phyloP scores from a whole-genome alignment of 2,888 invertebrate species.

The Eristalis pertinax region DNA sequence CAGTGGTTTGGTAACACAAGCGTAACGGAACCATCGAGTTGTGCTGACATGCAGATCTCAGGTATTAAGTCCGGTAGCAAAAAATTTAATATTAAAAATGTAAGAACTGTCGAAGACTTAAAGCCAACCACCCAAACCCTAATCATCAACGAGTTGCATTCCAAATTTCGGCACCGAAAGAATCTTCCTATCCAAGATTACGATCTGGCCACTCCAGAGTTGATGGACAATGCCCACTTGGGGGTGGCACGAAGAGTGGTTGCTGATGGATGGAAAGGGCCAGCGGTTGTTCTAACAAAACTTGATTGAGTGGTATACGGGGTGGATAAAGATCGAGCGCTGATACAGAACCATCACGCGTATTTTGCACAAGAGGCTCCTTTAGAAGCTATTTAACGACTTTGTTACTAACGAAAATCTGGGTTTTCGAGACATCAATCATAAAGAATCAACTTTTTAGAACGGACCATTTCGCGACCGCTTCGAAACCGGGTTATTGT shows the following conservation, averaged over 20 bases:
- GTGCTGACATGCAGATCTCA: conserved; percentile 48
- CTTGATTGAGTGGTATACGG: conserved; percentile 16
- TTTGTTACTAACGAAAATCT: no score
- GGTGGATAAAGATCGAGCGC: neutral
- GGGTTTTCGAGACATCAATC: no score
- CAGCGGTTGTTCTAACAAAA: conserved; percentile 20
- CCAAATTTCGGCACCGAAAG: conserved; percentile 24
- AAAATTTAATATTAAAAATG: conserved; percentile 40
- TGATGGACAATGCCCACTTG: conserved; percentile 41
- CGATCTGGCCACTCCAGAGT: conserved; percentile 1
- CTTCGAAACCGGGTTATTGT: no score
- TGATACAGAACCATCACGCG: neutral
- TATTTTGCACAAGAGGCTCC: neutral
- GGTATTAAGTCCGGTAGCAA: conserved; percentile 25
- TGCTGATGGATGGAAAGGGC: conserved; percentile 16
- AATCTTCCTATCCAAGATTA: conserved; percentile 6
- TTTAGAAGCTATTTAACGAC: neutral
- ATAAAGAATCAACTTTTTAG: no score
- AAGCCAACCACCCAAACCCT: conserved; percentile 33
- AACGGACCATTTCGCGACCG: no score
- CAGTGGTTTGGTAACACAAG: conserved; percentile 62
- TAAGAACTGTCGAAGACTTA: conserved; percentile 32
- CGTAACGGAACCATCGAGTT: conserved; percentile 21
- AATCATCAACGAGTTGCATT: conserved; percentile 10
- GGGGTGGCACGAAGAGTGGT: conserved; percentile 4